Percentiles rank a stretch among this genome's conserved stretches.
Evolutionary conservation across 2,888 invertebrate species (phyloP).

Genomic region (Rhopalosiphum nymphaeae): DNA sequence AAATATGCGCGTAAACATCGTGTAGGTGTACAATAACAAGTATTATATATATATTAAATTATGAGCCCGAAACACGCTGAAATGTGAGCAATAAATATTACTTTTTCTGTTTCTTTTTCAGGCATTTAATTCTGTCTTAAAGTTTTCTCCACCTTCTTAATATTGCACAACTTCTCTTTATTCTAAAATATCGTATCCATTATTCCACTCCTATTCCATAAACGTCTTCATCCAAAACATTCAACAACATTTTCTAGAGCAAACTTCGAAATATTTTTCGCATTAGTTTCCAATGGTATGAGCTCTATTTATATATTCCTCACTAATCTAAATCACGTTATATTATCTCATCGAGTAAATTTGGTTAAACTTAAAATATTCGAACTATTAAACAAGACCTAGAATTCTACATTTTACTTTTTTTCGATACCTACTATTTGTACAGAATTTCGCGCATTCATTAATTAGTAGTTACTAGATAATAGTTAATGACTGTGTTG

Average conservation of each 20-base stretch:
- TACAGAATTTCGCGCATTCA: not conserved
- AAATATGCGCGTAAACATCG: not conserved
- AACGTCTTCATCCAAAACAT: not conserved
- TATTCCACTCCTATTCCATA: not conserved
- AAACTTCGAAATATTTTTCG: not conserved
- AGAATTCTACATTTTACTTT: not conserved
- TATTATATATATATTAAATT: not conserved
- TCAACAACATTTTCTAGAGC: not conserved
- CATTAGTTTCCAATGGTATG: not conserved
- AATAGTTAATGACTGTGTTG: not conserved
- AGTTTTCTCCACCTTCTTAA: not conserved
- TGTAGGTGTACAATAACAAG: not conserved
- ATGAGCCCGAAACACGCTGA: not conserved
- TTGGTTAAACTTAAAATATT: not conserved
- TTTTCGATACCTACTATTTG: not conserved
- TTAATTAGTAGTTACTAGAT: not conserved
- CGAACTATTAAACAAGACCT: not conserved
- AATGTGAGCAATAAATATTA: not conserved
- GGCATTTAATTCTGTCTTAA: not conserved
- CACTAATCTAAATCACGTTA: not conserved
- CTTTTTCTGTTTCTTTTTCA: not conserved
- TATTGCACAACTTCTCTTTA: not conserved
- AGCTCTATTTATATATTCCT: not conserved
- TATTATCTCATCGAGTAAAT: not conserved
- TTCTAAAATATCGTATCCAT: not conserved